Evolutionary conservation across 2,797 vertebrate species (phyloP).

Genomic region (Huso huso): DNA sequence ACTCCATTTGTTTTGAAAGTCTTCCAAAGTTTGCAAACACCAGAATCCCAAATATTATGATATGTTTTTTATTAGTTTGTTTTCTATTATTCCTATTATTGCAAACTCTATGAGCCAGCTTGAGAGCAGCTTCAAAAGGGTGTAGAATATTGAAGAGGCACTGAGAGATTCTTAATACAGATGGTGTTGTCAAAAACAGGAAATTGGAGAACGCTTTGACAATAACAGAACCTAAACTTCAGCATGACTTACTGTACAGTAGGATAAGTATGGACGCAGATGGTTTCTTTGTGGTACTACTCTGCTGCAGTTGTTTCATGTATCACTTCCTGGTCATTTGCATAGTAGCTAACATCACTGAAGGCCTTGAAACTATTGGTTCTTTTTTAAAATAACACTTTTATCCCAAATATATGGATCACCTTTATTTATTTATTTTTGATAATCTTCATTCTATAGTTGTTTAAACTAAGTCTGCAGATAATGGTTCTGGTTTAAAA

Average conservation of each 20-base stretch:
- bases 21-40: constrained; percentile 74
- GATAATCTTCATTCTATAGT: too few species aligned
- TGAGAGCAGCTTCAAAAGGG: constrained; percentile 53
- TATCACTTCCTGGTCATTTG: neutral
- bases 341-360: too few species aligned
- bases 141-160: constrained; percentile 50
- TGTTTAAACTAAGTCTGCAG: too few species aligned
- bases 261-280: neutral
- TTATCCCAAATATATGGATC: too few species aligned
- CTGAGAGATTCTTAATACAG: constrained; percentile 44
- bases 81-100: constrained; percentile 76
- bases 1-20: constrained; percentile 72
- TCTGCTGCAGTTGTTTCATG: neutral
- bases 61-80: constrained; percentile 80
- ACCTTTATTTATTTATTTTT: too few species aligned
- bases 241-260: neutral
- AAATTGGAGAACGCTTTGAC: constrained; percentile 54
- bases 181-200: constrained; percentile 57
- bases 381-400: too few species aligned
- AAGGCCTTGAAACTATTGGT: too few species aligned
- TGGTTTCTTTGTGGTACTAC: neutral
- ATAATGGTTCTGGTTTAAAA: too few species aligned
- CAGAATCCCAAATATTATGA: constrained; percentile 71
- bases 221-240: constrained; percentile 1
- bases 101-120: constrained; percentile 54